Percentiles rank a stretch among this genome's conserved stretches.
Conservation (phyloP, 2,113 vertebrate species). For the Neodon shergylaensis region DNA sequence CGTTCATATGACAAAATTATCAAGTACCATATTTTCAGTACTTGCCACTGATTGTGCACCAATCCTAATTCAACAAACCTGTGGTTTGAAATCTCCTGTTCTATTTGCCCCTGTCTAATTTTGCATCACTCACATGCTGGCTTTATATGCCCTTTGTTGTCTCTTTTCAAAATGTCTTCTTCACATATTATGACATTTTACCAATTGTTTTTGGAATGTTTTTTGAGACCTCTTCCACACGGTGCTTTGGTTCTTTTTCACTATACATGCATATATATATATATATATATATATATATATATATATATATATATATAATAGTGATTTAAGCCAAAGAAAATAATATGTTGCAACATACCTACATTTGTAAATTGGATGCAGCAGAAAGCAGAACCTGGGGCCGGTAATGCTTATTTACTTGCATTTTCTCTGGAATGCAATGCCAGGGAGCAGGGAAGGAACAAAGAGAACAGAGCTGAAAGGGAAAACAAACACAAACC, state of each 20-base stretch:
- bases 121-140: neutral
- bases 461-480: neutral
- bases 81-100: neutral
- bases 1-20: neutral
- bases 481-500: slow-evolving; percentile 32
- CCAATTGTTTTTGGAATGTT: slow-evolving; percentile 36
- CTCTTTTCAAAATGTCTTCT: slow-evolving; percentile 55
- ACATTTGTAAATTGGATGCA: slow-evolving; percentile 31
- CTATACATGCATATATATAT: too few relatives aligned
- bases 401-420: neutral
- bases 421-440: slow-evolving; percentile 8
- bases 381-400: slow-evolving; percentile 40
- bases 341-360: neutral
- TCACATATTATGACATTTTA: slow-evolving; percentile 48
- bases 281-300: neutral
- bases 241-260: neutral
- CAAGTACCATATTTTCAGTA: neutral
- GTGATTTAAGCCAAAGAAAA: neutral
- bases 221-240: slow-evolving; percentile 8
- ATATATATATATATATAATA: neutral
- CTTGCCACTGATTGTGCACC: neutral
- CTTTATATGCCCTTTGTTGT: neutral
- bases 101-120: neutral
- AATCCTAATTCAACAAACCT: neutral
- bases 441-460: neutral